Evolutionary conservation across 1,140 invertebrate genomes (phyloP), one percentile per base, ranked within the genome.

Genomic region (Acromyrmex charruanus): DNA sequence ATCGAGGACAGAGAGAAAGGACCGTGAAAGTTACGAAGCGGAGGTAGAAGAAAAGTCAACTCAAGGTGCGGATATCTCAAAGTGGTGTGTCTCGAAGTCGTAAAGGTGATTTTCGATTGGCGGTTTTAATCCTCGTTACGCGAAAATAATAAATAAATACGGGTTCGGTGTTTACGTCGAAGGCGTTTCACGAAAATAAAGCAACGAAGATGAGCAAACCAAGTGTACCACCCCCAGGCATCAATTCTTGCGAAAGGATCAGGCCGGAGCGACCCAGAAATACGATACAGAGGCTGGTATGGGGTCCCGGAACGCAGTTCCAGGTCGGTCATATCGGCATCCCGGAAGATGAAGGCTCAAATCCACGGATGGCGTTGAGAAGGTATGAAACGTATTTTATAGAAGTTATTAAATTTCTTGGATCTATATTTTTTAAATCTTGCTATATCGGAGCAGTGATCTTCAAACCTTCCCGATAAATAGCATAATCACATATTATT

Each of bases 291-390:
- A 91, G 92, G 53, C 91, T 94, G 4, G 89, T 93, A 5, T 94
- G 93, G 93, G 88, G 88, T 74, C 91, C 91, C 1, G 89, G 91
- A 0, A 85, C 92, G 3, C 93, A 93, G 35, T 91, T 93, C 85
- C 92, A 92, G 35, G 77, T 97, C 58, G 94, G 96, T 7, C 95
- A 96, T 28, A 94, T 96, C 91, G 94, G 96, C 28, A 94, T 95
- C 86, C 85, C 93, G 75, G 95, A 96, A 89, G 96, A 96, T 89
- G 96, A 97, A 35, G 97, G 97, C 44, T 96, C 97, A 9, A 98
- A 97, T 94, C 97, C 98, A 3, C 95, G 97, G 61, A 96, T 97
- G 85, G 97, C 97, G 1, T 92, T 98, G 16, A 96, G 97, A 61
- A 96, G 97, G 75, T 94, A 88, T 53, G 82, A 1, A 9, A 49